These are phyloP conservation scores for Coleophora deauratella DNA, from an alignment of 2,888 invertebrate genomes.

Conservation along the genomic window DNA sequence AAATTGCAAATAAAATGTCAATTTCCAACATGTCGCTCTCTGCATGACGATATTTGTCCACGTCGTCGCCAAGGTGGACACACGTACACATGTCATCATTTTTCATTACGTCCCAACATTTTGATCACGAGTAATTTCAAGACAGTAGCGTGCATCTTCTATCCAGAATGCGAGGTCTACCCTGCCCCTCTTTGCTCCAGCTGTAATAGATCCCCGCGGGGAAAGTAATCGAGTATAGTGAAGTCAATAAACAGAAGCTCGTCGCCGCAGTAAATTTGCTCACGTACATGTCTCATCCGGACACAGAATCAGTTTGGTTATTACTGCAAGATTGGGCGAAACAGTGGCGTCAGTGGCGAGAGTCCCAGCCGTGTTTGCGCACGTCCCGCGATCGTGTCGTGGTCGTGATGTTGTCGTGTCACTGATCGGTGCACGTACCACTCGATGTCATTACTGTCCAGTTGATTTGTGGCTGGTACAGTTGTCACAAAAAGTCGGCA, in stretches of 20 bases:
- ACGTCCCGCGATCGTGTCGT: slow-evolving; percentile 29
- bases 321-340: slow-evolving; percentile 34
- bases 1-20: neutral
- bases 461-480: slow-evolving; percentile 31
- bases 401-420: slow-evolving; percentile 14
- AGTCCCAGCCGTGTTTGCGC: slow-evolving; percentile 37
- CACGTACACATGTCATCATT: slow-evolving; percentile 15
- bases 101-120: slow-evolving; percentile 14
- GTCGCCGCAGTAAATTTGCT: slow-evolving; percentile 37
- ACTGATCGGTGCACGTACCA: slow-evolving; percentile 57
- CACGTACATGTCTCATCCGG: slow-evolving; percentile 38
- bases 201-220: slow-evolving; percentile 1
- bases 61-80: slow-evolving; percentile 20
- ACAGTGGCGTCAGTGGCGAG: slow-evolving; percentile 23
- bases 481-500: slow-evolving; percentile 21
- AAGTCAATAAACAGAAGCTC: slow-evolving; percentile 33
- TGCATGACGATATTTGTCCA: slow-evolving; percentile 22
- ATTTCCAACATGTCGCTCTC: slow-evolving; percentile 9
- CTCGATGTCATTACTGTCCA: slow-evolving; percentile 50
- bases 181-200: neutral
- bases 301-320: slow-evolving; percentile 28
- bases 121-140: slow-evolving; percentile 5
- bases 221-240: too few species aligned
- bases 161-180: neutral
- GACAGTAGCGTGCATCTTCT: slow-evolving; percentile 16